These are phyloP conservation scores for Cybosia mesomella DNA, from an alignment of 2,888 invertebrate genomes.

Conservation along the genomic window DNA sequence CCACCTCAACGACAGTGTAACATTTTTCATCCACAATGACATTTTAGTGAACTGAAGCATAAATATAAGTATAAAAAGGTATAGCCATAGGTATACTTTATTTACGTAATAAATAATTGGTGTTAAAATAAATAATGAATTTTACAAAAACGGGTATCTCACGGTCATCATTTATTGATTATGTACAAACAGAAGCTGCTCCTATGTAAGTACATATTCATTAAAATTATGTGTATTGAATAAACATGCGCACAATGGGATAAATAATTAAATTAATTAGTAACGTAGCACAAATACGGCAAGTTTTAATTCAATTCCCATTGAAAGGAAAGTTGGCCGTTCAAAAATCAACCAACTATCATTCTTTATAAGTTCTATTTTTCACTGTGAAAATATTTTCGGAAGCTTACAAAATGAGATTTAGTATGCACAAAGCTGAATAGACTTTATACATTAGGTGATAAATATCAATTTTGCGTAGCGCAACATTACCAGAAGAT, in stretches of 20 bases:
- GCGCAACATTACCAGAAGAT: constrained; percentile 69
- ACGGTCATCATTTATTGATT: constrained; percentile 22
- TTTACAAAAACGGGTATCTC: neutral
- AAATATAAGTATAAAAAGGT: too few relatives aligned
- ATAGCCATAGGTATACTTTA: too few relatives aligned
- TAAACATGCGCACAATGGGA: constrained; percentile 76
- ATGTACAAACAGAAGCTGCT: constrained; percentile 39
- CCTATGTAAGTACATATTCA: constrained; percentile 48
- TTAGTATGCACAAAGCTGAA: constrained; percentile 62
- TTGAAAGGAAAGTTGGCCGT: constrained; percentile 67
- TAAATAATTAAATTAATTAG: constrained; percentile 85
- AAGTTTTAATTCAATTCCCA: constrained; percentile 85
- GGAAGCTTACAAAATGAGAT: constrained; percentile 81
- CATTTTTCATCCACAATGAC: too few relatives aligned
- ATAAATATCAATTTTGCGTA: constrained; percentile 70
- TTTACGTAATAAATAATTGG: neutral
- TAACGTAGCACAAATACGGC: constrained; percentile 80
- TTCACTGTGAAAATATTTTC: constrained; percentile 77
- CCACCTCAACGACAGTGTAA: too few relatives aligned
- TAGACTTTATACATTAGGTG: constrained; percentile 60
- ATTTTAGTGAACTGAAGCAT: too few relatives aligned
- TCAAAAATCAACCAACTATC: constrained; percentile 74
- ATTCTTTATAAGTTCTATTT: constrained; percentile 75
- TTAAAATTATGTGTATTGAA: constrained; percentile 74
- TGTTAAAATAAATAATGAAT: neutral